Evolutionary conservation across 1,140 invertebrate species (phyloP).

Genomic region (Conus betulinus): DNA sequence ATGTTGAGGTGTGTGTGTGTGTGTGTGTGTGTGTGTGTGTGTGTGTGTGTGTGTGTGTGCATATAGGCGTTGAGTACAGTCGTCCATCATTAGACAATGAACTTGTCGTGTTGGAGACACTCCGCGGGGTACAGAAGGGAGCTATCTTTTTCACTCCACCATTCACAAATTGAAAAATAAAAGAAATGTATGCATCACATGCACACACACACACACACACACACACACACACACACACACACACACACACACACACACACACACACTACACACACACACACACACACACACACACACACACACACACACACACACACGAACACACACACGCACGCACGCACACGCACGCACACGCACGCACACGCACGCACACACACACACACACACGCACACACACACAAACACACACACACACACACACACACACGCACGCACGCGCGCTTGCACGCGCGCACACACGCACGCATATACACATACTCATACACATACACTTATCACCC

Average conservation of each 20-base stretch:
- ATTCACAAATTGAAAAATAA: neutral
- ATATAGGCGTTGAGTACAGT: no score
- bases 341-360: neutral
- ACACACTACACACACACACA: neutral
- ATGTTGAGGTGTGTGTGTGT: no score
- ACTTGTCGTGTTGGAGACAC: neutral
- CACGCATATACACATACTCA: neutral
- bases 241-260: neutral
- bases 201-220: slow-evolving; percentile 9
- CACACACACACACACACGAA: neutral
- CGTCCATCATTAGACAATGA: no score
- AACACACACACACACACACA: neutral
- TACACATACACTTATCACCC: neutral
- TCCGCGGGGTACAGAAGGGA: neutral
- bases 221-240: neutral
- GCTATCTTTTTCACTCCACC: neutral
- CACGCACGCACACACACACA: neutral
- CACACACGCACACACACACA: neutral
- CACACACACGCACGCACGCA: neutral
- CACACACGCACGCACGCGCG: neutral
- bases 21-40: no score
- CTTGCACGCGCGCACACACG: neutral
- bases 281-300: slow-evolving; percentile 9
- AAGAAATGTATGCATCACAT: neutral
- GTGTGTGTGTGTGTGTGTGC: no score